phyloP scores from a whole-genome alignment of 2,113 vertebrate species.

The Ondatra zibethicus region DNA sequence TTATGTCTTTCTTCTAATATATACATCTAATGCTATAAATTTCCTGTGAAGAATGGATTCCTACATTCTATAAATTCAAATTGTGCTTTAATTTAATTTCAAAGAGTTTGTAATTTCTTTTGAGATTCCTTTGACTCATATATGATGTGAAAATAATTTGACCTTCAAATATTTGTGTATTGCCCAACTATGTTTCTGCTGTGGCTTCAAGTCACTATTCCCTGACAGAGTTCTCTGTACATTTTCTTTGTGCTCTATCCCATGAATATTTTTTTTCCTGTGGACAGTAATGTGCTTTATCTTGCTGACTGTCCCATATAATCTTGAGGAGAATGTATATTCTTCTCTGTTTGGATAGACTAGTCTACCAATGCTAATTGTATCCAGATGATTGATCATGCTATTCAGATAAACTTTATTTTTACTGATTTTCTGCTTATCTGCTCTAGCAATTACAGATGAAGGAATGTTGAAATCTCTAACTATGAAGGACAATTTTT shows the following conservation, averaged over 20 bases:
- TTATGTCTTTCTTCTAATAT: background rate
- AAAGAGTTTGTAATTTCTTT: background rate
- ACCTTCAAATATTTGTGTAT: background rate
- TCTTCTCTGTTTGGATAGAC: background rate
- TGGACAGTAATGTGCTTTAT: background rate
- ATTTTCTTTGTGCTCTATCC: background rate
- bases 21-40: background rate
- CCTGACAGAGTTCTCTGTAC: background rate
- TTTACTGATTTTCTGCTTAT: conserved; percentile 59
- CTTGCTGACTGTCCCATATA: background rate
- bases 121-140: background rate
- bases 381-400: conserved; percentile 42
- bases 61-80: background rate
- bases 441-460: conserved; percentile 22
- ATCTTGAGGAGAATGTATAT: conserved; percentile 12
- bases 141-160: background rate
- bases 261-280: background rate
- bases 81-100: background rate
- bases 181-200: background rate
- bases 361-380: conserved; percentile 43
- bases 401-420: conserved; percentile 7
- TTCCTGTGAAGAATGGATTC: background rate
- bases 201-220: background rate
- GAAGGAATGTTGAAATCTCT: conserved; percentile 13
- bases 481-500: background rate